A percentile compares a stretch with the other conserved stretches of the same genome.
phyloP scores from a whole-genome alignment of 1,140 invertebrate species.

The Drosophila gunungcola region DNA sequence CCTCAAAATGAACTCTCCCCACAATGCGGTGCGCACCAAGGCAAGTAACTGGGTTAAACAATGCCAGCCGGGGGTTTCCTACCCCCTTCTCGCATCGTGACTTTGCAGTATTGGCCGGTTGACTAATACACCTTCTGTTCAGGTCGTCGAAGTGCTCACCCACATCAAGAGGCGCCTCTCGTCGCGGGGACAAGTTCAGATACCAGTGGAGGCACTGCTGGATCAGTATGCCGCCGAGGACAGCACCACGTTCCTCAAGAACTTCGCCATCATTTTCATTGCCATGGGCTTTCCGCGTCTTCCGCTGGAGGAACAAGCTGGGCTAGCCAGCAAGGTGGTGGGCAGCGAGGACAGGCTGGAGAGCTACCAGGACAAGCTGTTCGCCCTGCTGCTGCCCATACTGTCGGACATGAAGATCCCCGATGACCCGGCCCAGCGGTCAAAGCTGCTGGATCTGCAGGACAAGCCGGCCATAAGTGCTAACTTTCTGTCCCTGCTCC shows the following conservation, averaged over 20 bases:
- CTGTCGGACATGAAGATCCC: slow-evolving; percentile 90
- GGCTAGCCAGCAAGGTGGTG: slow-evolving; percentile 91
- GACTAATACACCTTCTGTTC: slow-evolving; percentile 40
- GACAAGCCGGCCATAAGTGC: slow-evolving; percentile 85
- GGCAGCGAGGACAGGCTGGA: slow-evolving; percentile 92
- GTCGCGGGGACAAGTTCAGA: slow-evolving; percentile 92
- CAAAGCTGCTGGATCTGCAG: slow-evolving; percentile 87
- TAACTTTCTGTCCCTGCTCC: slow-evolving; percentile 90
- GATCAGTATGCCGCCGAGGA: slow-evolving; percentile 89
- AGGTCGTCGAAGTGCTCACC: slow-evolving; percentile 96
- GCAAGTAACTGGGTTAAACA: slow-evolving; percentile 67
- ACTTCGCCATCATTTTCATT: slow-evolving; percentile 97
- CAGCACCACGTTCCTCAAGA: slow-evolving; percentile 87
- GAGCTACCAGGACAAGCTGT: slow-evolving; percentile 93
- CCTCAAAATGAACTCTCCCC: slow-evolving; percentile 93
- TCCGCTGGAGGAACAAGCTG: slow-evolving; percentile 90
- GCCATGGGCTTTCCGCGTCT: slow-evolving; percentile 95
- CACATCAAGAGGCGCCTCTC: slow-evolving; percentile 96
- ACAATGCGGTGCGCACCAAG: slow-evolving; percentile 94
- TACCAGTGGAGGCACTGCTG: slow-evolving; percentile 94
- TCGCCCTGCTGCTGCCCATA: slow-evolving; percentile 92
- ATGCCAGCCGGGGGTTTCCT: not conserved
- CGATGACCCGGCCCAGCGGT: slow-evolving; percentile 87
- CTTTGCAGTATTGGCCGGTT: slow-evolving; percentile 39
- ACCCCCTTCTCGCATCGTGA: slow-evolving; percentile 30